Evolutionary conservation across 2,113 vertebrate genomes (phyloP).

Genomic region (Mionectes macconnelli): DNA sequence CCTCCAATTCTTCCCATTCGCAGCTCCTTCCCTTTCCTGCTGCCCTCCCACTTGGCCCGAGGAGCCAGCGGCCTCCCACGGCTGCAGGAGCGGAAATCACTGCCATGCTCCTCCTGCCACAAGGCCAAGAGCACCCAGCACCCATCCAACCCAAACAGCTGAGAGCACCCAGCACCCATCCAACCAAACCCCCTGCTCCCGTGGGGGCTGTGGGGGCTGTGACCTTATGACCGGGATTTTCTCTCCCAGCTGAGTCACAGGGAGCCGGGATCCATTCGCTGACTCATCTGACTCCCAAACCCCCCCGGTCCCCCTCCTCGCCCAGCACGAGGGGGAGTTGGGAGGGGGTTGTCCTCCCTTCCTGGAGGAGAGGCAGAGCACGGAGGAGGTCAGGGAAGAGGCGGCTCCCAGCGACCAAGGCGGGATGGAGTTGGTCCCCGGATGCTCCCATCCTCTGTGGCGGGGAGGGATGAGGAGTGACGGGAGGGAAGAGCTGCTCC

Average conservation of each 20-base stretch:
- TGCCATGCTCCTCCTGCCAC: accelerated
- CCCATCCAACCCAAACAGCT: not conserved
- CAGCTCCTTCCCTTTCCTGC: conserved; percentile 65
- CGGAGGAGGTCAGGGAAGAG: not conserved
- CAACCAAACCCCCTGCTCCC: not conserved
- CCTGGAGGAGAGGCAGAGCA: not conserved
- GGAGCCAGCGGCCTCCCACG: not conserved
- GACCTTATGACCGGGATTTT: not conserved
- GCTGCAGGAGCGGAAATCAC: not conserved
- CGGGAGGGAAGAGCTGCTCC: not conserved
- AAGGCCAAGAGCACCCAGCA: not conserved
- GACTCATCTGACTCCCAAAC: not conserved
- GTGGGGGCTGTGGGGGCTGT: not conserved
- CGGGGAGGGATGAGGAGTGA: not conserved
- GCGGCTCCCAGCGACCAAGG: not conserved
- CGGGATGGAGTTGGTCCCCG: accelerated
- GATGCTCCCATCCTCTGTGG: not conserved
- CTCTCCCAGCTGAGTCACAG: not conserved
- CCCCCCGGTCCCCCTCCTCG: not conserved
- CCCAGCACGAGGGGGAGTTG: accelerated
- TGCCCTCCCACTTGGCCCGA: not conserved
- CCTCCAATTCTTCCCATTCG: conserved; percentile 56
- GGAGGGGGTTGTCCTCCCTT: not conserved
- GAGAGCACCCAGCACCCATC: not conserved
- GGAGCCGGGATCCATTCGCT: not conserved